These are phyloP conservation scores for Drepanosiphum platanoidis DNA, from an alignment of 2,888 invertebrate species.

Conservation along the genomic window DNA sequence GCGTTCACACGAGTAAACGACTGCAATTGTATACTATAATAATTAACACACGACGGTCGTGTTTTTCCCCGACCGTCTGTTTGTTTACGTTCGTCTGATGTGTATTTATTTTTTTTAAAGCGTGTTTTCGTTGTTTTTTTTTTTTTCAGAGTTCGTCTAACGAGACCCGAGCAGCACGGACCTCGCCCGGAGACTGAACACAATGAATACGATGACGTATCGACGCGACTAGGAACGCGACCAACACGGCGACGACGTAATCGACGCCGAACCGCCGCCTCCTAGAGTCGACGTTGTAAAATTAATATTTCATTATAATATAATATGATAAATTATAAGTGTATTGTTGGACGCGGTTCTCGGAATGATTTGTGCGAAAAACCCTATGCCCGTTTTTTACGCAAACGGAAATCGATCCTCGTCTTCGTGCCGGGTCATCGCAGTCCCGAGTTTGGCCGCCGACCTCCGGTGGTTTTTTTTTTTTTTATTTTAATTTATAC, in stretches of 20 bases:
- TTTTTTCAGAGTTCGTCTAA: conserved; percentile 31
- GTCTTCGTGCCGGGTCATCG: too few relatives aligned
- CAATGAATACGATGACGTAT: conserved; percentile 12
- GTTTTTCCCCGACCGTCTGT: too few relatives aligned
- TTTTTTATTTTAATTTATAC: background rate
- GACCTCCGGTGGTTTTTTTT: background rate
- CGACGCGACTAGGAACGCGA: background rate
- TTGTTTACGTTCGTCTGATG: background rate
- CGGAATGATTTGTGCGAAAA: background rate
- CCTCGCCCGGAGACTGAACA: conserved; percentile 34
- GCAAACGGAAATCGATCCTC: background rate
- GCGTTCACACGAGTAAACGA: background rate
- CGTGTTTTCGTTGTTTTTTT: background rate
- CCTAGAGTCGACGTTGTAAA: background rate
- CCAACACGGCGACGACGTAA: background rate
- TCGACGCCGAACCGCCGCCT: background rate
- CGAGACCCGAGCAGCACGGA: background rate
- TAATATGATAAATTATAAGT: background rate
- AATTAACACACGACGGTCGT: background rate
- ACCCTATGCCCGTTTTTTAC: background rate
- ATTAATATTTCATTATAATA: conserved; percentile 9
- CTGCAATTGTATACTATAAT: background rate
- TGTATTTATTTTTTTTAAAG: background rate
- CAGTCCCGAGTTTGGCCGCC: background rate
- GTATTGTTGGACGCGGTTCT: too few relatives aligned